Base-by-base conservation (phyloP, 2,797 vertebrate species). In the Myripristis murdjan region DNA sequence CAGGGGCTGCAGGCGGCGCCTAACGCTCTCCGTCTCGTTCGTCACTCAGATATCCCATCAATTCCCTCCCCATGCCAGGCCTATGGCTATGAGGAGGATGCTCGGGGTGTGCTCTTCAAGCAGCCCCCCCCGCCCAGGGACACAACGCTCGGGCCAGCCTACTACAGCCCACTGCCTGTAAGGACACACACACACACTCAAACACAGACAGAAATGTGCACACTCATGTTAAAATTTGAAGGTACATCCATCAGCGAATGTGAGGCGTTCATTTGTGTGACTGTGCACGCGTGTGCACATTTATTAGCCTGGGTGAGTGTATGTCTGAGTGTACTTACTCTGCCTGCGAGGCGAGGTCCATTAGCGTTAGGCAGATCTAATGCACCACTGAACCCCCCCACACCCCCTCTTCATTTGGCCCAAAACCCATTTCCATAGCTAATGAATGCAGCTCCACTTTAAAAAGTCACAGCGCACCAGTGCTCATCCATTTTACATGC, bases 401-500 rank as follows among this genome's bases (percentile, higher is more conserved):
- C 23, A 58, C 51, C 67, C 54, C 63, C 71, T 72, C 63, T 70
- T 92, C 94, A 95, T 92, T 95, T 93, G 93, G 93, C 95, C 82
- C 70, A 81, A 91, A 95, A 95, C 89, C 86, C 93, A 92, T 95
- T 97, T 96, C 92, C 94, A 95, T 95, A 94, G 92, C 94, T 96
- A 96, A 96, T 97, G 95, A 96, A 78, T 83, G 89, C 82, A 93
- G 92, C 87, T 87, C 92, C 91, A 87, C 89, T 91, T 94, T 68
- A 92, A 93, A 94, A 95, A 95, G 90, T 93, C 93, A 82, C 86
- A 90, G 88, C 90, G 84, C 82, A 86, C 92, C 90, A 87, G 49
- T 90, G 91, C 94, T 95, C 94, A 96, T 97, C 94, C 93, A 96
- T 97, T 97, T 95, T 84, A 88, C 81, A 94, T 96, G 95, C 95